Evolutionary conservation across 2,797 vertebrate genomes (phyloP), one percentile per base, ranked within the genome.

Genomic region (Euphonia xanthogaster): DNA sequence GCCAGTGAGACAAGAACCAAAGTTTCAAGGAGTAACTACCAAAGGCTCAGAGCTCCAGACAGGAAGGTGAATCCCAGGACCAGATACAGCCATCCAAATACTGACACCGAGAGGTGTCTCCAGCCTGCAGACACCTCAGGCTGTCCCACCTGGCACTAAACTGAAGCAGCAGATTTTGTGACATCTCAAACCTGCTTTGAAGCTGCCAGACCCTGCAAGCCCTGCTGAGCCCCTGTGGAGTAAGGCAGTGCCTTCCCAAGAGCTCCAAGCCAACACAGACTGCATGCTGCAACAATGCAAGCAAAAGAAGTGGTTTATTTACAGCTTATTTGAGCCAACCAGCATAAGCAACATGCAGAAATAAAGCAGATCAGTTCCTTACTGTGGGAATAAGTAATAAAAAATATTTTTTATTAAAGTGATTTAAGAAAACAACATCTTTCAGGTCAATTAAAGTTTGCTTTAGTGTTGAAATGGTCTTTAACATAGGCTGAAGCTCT

Each of bases 241-340:
- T 39, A 33, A 44, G 31, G 47, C 51, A n/a, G 45, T 8, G 8
- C 50, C 62, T 44, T 58, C 82, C 75, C 14, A 7, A 33, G 71
- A 50, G 42, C 62, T 75, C 37, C 18, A 19, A 62, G 50, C 31
- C 54, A 8, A 4, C 2, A 1, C 33, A 60, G 57, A 9, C 20
- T 10, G 27, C 7, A 3, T 28, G 48, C 51, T 6, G 0, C 55
- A 58, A 21, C 2, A 1, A 47, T 25, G 9, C 33, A 10, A 22
- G 45, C 27, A 17, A 66, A 72, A 87, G 2, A 45, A 74, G n/a
- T 10, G 2, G 12, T 58, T 75, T 55, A 5, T 58, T 91, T 50
- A 9, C 27, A 65, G 74, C 18, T 35, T 66, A 1, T 57, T 47
- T 67, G 47, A 73, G 42, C 54, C 74, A 82, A n/a, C 35, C 33